Percentiles rank a stretch among this genome's conserved stretches.
Conservation (phyloP, 2,888 invertebrate species). For the Cinara cedri region DNA sequence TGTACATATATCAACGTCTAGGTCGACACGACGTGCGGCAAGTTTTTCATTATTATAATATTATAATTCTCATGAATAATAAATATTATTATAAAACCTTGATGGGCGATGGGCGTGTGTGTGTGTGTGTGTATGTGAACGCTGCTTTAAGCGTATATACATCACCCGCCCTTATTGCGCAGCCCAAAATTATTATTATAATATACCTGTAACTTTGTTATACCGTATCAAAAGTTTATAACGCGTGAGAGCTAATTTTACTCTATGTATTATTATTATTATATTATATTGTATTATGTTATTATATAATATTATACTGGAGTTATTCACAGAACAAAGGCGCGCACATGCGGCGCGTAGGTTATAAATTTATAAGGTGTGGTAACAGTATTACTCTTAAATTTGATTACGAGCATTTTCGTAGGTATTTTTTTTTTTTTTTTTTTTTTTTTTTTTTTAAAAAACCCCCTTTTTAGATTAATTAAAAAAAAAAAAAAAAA, state of each 20-base stretch:
- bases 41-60: conserved; percentile 22
- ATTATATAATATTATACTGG: neutral
- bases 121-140: too few relatives aligned
- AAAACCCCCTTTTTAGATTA: too few relatives aligned
- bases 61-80: conserved; percentile 45
- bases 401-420: neutral
- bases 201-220: conserved; percentile 46
- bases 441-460: too few relatives aligned
- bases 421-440: neutral
- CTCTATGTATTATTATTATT: neutral
- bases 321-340: conserved; percentile 37
- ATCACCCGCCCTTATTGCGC: neutral
- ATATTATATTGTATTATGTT: conserved; percentile 3
- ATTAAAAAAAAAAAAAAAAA: too few relatives aligned
- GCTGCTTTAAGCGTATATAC: neutral
- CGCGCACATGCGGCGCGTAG: too few relatives aligned
- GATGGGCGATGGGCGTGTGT: neutral
- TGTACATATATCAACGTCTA: too few relatives aligned
- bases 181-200: neutral
- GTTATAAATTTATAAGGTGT: neutral
- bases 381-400: neutral
- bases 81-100: conserved; percentile 34
- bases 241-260: conserved; percentile 27
- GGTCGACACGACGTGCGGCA: too few relatives aligned
- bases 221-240: conserved; percentile 44